These are phyloP conservation scores for Onthophagus sagittarius DNA, from an alignment of 2,888 invertebrate genomes.

Conservation along the genomic window DNA sequence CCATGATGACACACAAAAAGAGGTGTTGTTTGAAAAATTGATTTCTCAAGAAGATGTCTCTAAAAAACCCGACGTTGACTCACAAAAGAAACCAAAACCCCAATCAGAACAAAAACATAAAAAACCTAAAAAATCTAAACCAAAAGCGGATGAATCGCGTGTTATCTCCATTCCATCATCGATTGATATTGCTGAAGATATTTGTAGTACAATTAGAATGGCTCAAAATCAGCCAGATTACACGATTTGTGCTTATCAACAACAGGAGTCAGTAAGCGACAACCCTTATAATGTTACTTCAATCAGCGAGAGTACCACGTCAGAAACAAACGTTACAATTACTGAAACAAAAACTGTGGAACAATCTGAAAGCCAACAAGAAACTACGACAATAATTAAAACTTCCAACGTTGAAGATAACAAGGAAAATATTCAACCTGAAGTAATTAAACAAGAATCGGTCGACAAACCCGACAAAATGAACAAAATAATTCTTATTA, in stretches of 20 bases:
- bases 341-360: not conserved
- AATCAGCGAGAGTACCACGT: not conserved
- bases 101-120: not conserved
- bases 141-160: not conserved
- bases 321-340: not conserved
- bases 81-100: not conserved
- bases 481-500: constrained; percentile 62
- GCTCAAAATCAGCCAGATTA: not conserved
- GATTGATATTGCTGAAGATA: not conserved
- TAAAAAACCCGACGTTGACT: not conserved
- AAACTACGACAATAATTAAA: constrained; percentile 20
- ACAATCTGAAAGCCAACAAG: constrained; percentile 21
- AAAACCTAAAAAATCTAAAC: not conserved
- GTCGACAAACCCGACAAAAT: constrained; percentile 24
- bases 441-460: not conserved
- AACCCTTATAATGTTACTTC: not conserved
- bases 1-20: not conserved
- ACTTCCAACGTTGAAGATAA: constrained; percentile 15
- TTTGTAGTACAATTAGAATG: constrained; percentile 2
- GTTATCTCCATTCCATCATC: constrained; percentile 7
- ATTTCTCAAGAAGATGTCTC: not conserved
- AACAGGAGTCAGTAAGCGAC: not conserved
- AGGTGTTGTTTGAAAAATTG: not conserved
- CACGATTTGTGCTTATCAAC: not conserved
- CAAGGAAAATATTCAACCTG: not conserved